Percentiles rank a stretch among this genome's conserved stretches.
Conservation (phyloP, 2,113 vertebrate species). For the Chloebia gouldiae region DNA sequence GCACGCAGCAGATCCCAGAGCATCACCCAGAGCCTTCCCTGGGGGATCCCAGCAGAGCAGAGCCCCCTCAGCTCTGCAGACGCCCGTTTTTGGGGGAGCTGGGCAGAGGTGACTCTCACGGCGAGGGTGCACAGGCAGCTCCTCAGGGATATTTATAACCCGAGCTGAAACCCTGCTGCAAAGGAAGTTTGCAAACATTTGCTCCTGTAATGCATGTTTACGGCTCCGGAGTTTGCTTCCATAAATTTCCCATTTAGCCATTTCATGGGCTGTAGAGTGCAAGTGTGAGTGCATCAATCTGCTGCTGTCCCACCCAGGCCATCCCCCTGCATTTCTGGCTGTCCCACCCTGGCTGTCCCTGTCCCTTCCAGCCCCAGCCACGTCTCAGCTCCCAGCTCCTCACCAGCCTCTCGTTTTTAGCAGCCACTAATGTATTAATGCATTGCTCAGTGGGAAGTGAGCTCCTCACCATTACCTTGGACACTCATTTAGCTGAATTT, state of each 20-base stretch:
- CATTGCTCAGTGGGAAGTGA: conserved; percentile 14
- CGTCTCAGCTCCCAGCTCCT: neutral
- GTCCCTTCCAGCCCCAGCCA: neutral
- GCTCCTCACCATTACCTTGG: conserved; percentile 62
- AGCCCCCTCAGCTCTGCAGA: neutral
- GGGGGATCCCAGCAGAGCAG: neutral
- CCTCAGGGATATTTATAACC: neutral
- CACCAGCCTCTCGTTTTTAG: neutral
- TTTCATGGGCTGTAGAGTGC: neutral
- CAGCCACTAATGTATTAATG: conserved; percentile 53
- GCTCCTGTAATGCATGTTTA: neutral
- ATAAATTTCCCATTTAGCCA: neutral
- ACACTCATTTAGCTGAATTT: conserved; percentile 73
- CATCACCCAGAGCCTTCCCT: neutral
- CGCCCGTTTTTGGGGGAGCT: rapidly evolving
- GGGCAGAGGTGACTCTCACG: neutral
- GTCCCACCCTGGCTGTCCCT: neutral
- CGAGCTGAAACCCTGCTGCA: neutral
- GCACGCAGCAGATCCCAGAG: neutral
- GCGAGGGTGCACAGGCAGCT: neutral
- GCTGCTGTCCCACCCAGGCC: neutral
- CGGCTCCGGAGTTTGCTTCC: neutral
- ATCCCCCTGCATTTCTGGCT: rapidly evolving
- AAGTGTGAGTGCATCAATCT: neutral
- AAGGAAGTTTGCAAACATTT: neutral